Evolutionary conservation across 2,888 invertebrate genomes (phyloP), one percentile per base, ranked within the genome.

Genomic region (Athripsodes cinereus): DNA sequence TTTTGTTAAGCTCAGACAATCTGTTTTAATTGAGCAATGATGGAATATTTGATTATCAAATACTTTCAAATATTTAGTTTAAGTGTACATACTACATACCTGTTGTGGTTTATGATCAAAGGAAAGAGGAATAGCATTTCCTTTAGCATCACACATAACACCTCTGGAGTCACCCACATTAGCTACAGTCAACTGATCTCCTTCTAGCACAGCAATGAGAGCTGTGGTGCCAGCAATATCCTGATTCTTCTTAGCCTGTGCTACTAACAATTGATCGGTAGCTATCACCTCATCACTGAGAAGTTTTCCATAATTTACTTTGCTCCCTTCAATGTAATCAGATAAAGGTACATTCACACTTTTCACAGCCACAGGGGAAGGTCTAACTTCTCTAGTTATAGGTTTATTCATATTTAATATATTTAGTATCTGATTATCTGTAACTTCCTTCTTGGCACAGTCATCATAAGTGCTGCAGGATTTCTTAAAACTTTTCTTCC

Each of bases 101-200:
- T 95, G 92, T 70, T 95, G 92, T 40, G 97, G 97, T 76, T 97
- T 97, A 72, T 97, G 97, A 74, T 97, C 97, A 72, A 92, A 93
- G 1, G 96, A 96, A 6, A 97, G 76, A 13, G 93, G 95, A 66
- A 94, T 92, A 1, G 91, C 92, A 71, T 90, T 90, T 35, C 95
- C 95, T 68, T 88, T 85, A 51, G 83, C 83, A 73, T 96, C 95
- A 73, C 94, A 96, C 88, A 96, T 92, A 0, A 96, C 96, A 22
- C 95, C 97, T 64, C 97, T 80, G 0, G 96, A 96, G 73, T 97
- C 97, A 2, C 97, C 97, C 21, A 97, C 96, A 80, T 97, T 97
- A 13, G 96, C 96, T 22, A 97, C 95, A 64, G 91, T 87, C 63
- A 97, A 74, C 67, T 86, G 83, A 66, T 87, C 85, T 44, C 84